Percentiles rank a stretch among this genome's conserved stretches.
Conservation (phyloP, 2,888 invertebrate genomes). For the Tenthredo amoena region DNA sequence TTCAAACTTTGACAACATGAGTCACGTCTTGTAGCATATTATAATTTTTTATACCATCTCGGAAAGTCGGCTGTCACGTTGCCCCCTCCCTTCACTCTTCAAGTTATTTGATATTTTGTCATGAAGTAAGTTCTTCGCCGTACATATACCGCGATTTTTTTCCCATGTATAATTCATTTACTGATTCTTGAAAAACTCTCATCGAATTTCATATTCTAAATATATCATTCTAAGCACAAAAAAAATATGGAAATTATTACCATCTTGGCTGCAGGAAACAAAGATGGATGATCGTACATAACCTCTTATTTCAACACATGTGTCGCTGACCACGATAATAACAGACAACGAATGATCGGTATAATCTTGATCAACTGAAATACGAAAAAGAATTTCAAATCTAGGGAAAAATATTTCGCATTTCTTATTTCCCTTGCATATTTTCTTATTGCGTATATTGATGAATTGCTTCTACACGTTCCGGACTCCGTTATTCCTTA, state of each 20-base stretch:
- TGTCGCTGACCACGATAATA: background rate
- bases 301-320: background rate
- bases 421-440: background rate
- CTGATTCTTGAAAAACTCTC: background rate
- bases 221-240: background rate
- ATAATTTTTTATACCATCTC: background rate
- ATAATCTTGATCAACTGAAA: background rate
- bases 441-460: background rate
- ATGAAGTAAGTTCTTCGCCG: background rate
- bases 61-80: background rate
- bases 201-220: background rate
- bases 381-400: background rate
- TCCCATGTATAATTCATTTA: no score
- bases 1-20: conserved; percentile 32
- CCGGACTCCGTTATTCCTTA: background rate
- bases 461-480: background rate
- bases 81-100: background rate
- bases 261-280: background rate
- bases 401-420: background rate
- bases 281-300: background rate
- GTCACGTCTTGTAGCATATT: conserved; percentile 5
- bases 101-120: background rate
- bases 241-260: background rate
- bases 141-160: background rate
- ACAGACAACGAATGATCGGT: background rate